Evolutionary conservation across 1,140 invertebrate species (phyloP), one percentile per base, ranked within the genome.

Genomic region (Drosophila tsacasi): DNA sequence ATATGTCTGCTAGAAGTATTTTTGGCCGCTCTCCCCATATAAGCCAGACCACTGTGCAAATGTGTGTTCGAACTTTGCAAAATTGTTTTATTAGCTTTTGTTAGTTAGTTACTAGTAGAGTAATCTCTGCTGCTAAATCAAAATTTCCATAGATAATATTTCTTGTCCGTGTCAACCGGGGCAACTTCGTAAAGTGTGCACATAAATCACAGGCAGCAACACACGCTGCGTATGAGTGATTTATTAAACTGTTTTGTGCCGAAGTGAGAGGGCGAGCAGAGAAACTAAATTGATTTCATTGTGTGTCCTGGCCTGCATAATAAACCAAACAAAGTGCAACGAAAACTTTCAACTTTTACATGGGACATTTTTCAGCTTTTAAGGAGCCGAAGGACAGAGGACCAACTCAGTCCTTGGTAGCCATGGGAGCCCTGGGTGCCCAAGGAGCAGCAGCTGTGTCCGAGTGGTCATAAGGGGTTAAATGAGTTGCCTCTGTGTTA

Each of bases 221-320:
- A 75, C 69, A 74, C 84, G 80, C 80, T 89, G 81, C 84, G 84
- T 83, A 87, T 87, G 83, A 89, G 83, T 87, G 83, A 87, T 89
- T 87, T 89, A 87, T 83, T 67, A 64, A 74, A 78, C 47, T 59
- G 67, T 86, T 83, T 81, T 71, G 46, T 67, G 63, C 32, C 67
- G 52, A 71, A 71, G 47, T 39, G 49, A 68, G 37, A 30, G 40
- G 57, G 17, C 21, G 37, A 60, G 47, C 23, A 49, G 47, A 52
- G 74, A 44, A 68, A 65, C 46, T 66, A 81, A 87, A 83, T 87
- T 78, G 83, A 87, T 87, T 87, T 83, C 81, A 74, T 83, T 69
- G 84, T 73, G 42, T 64, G 52, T 59, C 47, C 60, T 66, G 47
- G 57, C 27, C 58, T 83, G 80, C 83, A 83, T 86, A 83, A 76